These are phyloP conservation scores for Cebus imitator DNA, from an alignment of 2,113 vertebrate species.

Conservation along the genomic window DNA sequence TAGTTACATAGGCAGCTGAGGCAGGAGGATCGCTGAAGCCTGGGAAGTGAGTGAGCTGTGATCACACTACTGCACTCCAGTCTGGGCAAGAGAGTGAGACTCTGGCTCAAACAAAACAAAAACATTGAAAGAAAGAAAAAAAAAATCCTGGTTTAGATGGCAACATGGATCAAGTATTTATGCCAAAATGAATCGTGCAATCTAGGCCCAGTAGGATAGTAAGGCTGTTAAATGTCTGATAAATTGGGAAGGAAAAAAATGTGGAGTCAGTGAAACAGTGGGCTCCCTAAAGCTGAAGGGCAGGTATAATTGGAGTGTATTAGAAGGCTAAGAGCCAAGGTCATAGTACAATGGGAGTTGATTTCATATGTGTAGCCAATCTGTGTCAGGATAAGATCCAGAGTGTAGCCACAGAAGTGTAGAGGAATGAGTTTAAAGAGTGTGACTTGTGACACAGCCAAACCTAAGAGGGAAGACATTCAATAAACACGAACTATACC, in stretches of 20 bases:
- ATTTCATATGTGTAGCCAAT: not conserved
- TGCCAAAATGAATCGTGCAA: not conserved
- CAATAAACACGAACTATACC: not conserved
- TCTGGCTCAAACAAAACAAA: no score
- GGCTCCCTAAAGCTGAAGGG: not conserved
- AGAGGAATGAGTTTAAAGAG: not conserved
- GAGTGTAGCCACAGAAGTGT: not conserved
- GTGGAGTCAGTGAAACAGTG: not conserved
- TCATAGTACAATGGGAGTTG: not conserved
- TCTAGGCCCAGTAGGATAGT: not conserved
- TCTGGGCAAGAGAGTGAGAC: no score
- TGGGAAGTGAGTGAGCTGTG: no score
- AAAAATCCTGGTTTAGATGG: not conserved
- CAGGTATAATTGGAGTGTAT: not conserved
- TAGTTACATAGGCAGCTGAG: no score
- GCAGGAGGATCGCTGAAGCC: no score
- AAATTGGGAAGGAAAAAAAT: not conserved
- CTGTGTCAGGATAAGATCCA: constrained; percentile 15
- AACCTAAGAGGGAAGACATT: constrained; percentile 16
- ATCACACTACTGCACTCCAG: no score
- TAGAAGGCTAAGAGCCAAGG: not conserved
- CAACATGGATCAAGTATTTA: not conserved
- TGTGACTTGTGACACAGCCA: not conserved
- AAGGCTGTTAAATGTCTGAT: not conserved
- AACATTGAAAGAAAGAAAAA: no score